Conservation (phyloP, 2,888 invertebrate genomes). For the Oligia latruncula region DNA sequence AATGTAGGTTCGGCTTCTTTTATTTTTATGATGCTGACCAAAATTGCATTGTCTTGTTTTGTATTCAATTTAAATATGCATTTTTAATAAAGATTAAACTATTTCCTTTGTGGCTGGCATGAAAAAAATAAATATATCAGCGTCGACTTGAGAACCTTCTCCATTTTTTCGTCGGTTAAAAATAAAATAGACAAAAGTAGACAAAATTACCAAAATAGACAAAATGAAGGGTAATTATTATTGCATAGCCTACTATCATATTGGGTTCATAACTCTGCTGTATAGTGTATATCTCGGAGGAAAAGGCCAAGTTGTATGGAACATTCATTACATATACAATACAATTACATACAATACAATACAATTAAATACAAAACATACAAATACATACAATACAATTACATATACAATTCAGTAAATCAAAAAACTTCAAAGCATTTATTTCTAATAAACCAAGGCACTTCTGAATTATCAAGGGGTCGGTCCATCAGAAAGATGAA, state of each 20-base stretch:
- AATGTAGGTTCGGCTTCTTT: not conserved
- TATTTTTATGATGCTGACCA: not conserved
- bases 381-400: no score
- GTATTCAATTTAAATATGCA: not conserved
- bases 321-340: not conserved
- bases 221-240: not conserved
- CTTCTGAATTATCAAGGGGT: not conserved
- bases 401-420: not conserved
- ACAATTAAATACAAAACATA: no score
- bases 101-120: not conserved
- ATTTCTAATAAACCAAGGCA: not conserved
- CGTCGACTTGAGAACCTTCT: no score
- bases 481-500: not conserved
- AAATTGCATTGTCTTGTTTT: conserved; percentile 12
- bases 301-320: no score
- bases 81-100: not conserved
- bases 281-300: no score
- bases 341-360: no score
- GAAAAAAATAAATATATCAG: no score
- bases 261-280: no score
- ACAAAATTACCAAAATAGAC: not conserved
- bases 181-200: not conserved
- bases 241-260: not conserved
- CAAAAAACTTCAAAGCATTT: not conserved
- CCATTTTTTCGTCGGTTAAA: no score